Conservation (phyloP, 92 coral and sea anemone species). For the Actinernus sp. region DNA sequence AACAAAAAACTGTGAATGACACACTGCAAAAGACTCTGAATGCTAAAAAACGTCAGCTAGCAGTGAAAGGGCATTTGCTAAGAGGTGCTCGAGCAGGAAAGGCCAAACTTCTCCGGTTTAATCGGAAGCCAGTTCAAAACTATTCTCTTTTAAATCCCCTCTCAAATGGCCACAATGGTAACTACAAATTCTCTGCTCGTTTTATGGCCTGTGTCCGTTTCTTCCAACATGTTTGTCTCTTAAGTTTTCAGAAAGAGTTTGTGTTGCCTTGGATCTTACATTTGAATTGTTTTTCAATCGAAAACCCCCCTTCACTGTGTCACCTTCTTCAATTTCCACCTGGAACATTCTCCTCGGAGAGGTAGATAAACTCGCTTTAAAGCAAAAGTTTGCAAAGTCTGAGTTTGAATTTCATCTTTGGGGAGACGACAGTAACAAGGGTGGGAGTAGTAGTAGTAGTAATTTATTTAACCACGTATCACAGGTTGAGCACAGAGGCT, state of each 20-base stretch:
- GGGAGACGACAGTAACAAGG: slow-evolving; percentile 19
- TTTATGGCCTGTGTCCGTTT: slow-evolving; percentile 17
- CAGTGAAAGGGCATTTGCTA: neutral
- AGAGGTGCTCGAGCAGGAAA: neutral
- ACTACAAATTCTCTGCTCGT: neutral
- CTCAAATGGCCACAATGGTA: slow-evolving; percentile 2
- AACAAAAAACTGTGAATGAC: neutral
- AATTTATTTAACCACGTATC: too few relatives aligned
- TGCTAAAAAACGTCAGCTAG: neutral
- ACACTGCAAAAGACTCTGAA: neutral
- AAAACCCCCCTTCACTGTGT: slow-evolving; percentile 16
- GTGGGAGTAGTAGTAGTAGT: too few relatives aligned
- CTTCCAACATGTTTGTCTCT: slow-evolving; percentile 15
- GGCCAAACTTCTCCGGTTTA: neutral
- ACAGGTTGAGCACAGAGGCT: too few relatives aligned
- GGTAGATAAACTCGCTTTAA: slow-evolving; percentile 11
- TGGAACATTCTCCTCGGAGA: slow-evolving; percentile 22
- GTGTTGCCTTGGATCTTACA: slow-evolving; percentile 4
- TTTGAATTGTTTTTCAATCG: slow-evolving; percentile 4
- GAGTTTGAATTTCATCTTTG: slow-evolving; percentile 11
- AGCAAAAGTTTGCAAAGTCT: neutral
- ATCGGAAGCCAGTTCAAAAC: neutral
- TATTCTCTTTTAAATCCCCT: slow-evolving; percentile 6
- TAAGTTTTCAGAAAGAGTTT: slow-evolving; percentile 10
- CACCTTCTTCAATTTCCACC: slow-evolving; percentile 1